Percentiles rank a stretch among this genome's conserved stretches.
These are phyloP conservation scores for Hozukius guyotensis DNA, from an alignment of 2,797 vertebrate species.

Conservation along the genomic window DNA sequence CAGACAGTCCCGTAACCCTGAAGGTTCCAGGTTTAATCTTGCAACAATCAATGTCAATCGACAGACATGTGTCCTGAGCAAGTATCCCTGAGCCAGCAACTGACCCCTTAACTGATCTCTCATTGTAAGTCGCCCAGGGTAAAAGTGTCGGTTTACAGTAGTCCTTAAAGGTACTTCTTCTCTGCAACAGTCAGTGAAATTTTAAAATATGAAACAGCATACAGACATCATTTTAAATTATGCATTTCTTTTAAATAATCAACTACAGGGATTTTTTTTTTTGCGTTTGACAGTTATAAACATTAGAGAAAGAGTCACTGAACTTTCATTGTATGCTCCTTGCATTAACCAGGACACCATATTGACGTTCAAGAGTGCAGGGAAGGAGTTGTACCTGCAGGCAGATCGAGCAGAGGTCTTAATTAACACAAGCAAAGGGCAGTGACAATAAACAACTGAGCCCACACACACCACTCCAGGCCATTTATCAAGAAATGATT, in stretches of 20 bases:
- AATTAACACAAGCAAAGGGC: constrained; percentile 43
- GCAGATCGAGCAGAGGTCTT: constrained; percentile 3
- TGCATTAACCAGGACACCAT: background rate
- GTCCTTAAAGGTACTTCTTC: background rate
- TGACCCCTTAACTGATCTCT: constrained; percentile 13
- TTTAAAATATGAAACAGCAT: background rate
- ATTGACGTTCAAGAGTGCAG: background rate
- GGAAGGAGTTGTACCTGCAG: constrained; percentile 13
- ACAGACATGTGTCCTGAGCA: constrained; percentile 26
- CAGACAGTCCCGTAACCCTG: background rate
- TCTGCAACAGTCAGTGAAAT: background rate
- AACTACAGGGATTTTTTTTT: background rate
- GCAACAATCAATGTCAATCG: constrained; percentile 27
- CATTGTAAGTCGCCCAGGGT: background rate
- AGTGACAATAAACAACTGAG: constrained; percentile 25
- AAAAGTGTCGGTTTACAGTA: background rate
- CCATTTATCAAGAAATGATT: constrained; percentile 32
- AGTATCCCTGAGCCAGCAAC: constrained; percentile 17
- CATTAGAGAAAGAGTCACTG: background rate
- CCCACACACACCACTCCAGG: constrained; percentile 16
- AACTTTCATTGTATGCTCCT: background rate
- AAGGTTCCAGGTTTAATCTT: constrained; percentile 22
- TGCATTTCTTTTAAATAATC: background rate
- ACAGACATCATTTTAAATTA: background rate
- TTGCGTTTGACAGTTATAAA: background rate